Conservation (phyloP, 2,113 vertebrate genomes). For the Turnix velox region DNA sequence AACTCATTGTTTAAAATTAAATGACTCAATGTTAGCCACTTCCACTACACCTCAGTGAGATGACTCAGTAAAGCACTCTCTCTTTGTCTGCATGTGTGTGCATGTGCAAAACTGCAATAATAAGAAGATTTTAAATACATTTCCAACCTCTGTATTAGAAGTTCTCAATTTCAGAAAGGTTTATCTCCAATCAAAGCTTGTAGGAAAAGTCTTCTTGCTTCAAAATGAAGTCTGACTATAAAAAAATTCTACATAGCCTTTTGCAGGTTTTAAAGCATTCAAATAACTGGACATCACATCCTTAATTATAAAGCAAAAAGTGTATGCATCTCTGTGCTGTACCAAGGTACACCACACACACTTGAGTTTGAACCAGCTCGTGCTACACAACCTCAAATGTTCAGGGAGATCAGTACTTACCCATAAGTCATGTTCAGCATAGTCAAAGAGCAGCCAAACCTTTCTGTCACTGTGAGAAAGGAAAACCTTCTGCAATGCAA, state of each 20-base stretch:
- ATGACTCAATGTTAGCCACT: not conserved
- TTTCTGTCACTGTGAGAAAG: conserved; percentile 90
- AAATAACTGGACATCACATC: not conserved
- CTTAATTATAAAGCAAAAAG: not conserved
- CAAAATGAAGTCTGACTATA: not conserved
- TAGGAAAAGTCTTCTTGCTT: not conserved
- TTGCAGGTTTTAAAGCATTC: not conserved
- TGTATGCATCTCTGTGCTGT: not conserved
- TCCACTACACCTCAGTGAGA: not conserved
- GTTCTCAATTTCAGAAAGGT: not conserved
- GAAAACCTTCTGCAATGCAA: conserved; percentile 90
- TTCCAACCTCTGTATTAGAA: not conserved
- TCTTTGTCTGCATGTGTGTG: too few relatives aligned
- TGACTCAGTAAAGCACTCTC: not conserved
- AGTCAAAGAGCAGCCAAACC: conserved; percentile 91
- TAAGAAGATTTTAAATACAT: not conserved
- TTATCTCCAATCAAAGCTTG: not conserved
- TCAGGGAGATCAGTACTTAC: conserved; percentile 69
- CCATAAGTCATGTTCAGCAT: conserved; percentile 90
- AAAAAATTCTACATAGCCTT: not conserved
- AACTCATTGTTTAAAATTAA: not conserved
- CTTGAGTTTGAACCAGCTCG: not conserved
- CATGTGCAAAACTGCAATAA: not conserved
- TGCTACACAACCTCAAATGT: not conserved
- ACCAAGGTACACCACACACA: not conserved